Evolutionary conservation across 2,113 vertebrate genomes (phyloP).

Genomic region (Eulemur rufifrons): DNA sequence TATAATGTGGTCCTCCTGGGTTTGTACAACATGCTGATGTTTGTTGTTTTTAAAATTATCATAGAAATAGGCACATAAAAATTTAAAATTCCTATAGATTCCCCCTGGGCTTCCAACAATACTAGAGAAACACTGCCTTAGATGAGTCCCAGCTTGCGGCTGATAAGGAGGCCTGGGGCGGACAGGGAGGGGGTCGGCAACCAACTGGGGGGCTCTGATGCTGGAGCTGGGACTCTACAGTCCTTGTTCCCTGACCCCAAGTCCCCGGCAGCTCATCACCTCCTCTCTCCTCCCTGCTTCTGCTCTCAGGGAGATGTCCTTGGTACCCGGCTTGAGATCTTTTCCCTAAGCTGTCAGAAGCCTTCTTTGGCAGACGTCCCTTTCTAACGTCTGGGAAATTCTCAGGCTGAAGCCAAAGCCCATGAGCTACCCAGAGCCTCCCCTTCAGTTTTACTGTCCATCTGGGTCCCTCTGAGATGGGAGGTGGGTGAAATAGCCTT

Average conservation of each 20-base stretch:
- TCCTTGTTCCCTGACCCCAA: accelerated
- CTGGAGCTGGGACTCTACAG: background rate
- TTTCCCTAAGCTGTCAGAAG: background rate
- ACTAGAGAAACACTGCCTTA: background rate
- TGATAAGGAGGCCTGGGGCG: background rate
- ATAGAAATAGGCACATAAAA: slow-evolving; percentile 14
- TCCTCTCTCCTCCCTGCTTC: background rate
- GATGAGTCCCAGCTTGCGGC: too few relatives aligned
- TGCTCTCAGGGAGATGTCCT: background rate
- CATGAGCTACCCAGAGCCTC: background rate
- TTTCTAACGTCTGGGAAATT: background rate
- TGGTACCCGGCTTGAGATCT: accelerated
- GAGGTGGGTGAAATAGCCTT: background rate
- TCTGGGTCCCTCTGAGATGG: background rate
- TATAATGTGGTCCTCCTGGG: background rate
- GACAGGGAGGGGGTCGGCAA: background rate
- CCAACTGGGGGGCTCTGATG: background rate
- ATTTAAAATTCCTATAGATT: background rate
- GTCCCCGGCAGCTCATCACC: accelerated
- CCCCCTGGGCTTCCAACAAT: background rate
- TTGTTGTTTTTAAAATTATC: background rate
- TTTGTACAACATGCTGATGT: background rate
- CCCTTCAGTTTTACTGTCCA: background rate
- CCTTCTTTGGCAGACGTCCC: too few relatives aligned
- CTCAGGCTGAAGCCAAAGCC: background rate